phyloP scores from a whole-genome alignment of 2,888 invertebrate species.

The Torymus tubicola region DNA sequence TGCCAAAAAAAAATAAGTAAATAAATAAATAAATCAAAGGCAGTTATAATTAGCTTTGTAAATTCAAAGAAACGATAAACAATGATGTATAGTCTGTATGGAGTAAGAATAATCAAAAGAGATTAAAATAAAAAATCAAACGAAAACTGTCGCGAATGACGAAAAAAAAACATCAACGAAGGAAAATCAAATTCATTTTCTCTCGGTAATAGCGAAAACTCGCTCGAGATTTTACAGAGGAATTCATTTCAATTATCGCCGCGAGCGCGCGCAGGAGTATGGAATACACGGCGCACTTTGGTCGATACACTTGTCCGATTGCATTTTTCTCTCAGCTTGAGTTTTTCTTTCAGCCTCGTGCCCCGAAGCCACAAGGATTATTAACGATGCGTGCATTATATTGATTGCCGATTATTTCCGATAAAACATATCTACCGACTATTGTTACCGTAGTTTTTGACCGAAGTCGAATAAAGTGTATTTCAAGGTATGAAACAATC shows the following conservation, averaged over 20 bases:
- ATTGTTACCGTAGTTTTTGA: conserved; percentile 76
- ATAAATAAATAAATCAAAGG: conserved; percentile 16
- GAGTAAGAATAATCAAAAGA: conserved; percentile 28
- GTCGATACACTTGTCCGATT: conserved; percentile 28
- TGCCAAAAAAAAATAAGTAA: conserved; percentile 4
- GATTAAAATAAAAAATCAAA: neutral
- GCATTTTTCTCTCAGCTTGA: conserved; percentile 11
- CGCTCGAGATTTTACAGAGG: conserved; percentile 34
- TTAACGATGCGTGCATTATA: conserved; percentile 52
- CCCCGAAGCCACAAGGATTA: conserved; percentile 29
- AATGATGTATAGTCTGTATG: conserved; percentile 26
- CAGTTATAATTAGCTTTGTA: conserved; percentile 26
- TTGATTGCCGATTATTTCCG: conserved; percentile 67
- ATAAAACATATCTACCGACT: conserved; percentile 74
- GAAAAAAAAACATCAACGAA: conserved; percentile 25
- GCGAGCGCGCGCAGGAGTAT: conserved; percentile 8
- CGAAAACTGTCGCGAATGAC: neutral
- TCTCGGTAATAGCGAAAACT: conserved; percentile 14
- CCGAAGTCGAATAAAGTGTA: conserved; percentile 75
- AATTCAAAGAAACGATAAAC: conserved; percentile 26
- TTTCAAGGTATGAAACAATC: conserved; percentile 69
- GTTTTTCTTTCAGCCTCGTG: conserved; percentile 16
- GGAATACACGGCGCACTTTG: conserved; percentile 48
- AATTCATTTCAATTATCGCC: conserved; percentile 24
- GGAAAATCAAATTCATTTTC: conserved; percentile 18